Evolutionary conservation across 2,113 vertebrate genomes (phyloP).

Genomic region (Caranx ignobilis): DNA sequence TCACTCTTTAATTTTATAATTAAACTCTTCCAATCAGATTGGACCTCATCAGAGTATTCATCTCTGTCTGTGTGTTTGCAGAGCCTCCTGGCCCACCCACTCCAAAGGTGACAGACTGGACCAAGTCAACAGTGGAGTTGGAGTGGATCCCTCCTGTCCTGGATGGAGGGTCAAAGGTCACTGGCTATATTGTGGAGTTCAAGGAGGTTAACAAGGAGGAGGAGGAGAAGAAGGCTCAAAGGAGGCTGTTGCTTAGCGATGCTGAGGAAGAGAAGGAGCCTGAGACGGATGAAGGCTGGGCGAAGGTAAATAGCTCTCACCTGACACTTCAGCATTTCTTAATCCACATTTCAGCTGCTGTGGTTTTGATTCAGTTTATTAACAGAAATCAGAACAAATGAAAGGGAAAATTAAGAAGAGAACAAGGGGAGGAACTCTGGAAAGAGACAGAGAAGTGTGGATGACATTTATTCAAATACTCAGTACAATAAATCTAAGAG

Average conservation of each 20-base stretch:
- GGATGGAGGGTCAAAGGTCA: slow-evolving; percentile 96
- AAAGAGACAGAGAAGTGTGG: no score
- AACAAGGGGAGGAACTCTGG: background rate
- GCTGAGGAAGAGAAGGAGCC: slow-evolving; percentile 69
- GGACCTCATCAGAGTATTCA: background rate
- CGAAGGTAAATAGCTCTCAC: slow-evolving; percentile 81
- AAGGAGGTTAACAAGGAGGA: slow-evolving; percentile 89
- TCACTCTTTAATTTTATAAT: background rate
- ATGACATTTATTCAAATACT: no score
- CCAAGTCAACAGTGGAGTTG: slow-evolving; percentile 94
- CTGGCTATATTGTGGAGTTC: slow-evolving; percentile 95
- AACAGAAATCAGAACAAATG: no score
- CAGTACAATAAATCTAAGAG: no score
- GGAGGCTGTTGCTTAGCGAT: slow-evolving; percentile 59
- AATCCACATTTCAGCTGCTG: no score
- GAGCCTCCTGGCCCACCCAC: slow-evolving; percentile 94
- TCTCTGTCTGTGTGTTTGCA: slow-evolving; percentile 68
- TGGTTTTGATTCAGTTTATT: no score
- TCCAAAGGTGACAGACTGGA: slow-evolving; percentile 97
- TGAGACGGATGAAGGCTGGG: slow-evolving; percentile 85
- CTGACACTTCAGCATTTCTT: no score
- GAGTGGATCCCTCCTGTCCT: slow-evolving; percentile 93
- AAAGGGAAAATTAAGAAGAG: background rate
- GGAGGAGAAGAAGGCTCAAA: slow-evolving; percentile 84
- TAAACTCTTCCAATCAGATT: background rate